Conservation (phyloP, 2,797 vertebrate genomes). For the Acanthornis magna region DNA sequence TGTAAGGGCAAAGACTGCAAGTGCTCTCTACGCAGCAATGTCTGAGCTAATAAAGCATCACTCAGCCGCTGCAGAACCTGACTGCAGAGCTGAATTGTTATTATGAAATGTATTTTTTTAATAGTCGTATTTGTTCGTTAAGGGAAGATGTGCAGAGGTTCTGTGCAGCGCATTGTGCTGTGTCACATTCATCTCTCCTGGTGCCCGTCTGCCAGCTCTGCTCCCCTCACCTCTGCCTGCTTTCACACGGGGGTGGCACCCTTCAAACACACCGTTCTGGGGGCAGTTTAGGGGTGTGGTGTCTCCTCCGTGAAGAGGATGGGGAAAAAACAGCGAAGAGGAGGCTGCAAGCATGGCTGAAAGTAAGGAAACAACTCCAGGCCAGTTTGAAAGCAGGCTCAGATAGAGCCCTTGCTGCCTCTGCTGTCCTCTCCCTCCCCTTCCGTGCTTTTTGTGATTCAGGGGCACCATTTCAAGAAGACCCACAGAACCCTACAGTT, state of each 20-base stretch:
- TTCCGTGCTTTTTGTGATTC: fast-evolving
- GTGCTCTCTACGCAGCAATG: conserved; percentile 39
- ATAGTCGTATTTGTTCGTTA: conserved; percentile 11
- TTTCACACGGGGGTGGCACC: neutral
- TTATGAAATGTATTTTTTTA: conserved; percentile 7
- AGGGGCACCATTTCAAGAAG: neutral
- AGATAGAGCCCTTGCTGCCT: neutral
- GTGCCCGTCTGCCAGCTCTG: neutral
- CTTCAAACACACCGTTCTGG: fast-evolving
- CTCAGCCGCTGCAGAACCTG: conserved; percentile 26
- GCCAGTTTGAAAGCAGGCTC: neutral
- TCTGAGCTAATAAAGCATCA: conserved; percentile 69
- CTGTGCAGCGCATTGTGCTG: neutral
- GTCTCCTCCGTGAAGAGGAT: fast-evolving
- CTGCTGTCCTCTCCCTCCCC: neutral
- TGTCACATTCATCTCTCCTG: neutral
- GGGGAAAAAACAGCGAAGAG: neutral
- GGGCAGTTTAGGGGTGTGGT: neutral
- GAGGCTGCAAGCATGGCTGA: neutral
- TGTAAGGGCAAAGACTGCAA: conserved; percentile 58
- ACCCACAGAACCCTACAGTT: neutral
- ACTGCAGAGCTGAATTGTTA: conserved; percentile 14
- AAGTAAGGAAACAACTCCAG: neutral
- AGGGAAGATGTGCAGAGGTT: neutral
- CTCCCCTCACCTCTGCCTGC: neutral